Evolutionary conservation across 2,888 invertebrate genomes (phyloP).

Genomic region (Perdita meconis): DNA sequence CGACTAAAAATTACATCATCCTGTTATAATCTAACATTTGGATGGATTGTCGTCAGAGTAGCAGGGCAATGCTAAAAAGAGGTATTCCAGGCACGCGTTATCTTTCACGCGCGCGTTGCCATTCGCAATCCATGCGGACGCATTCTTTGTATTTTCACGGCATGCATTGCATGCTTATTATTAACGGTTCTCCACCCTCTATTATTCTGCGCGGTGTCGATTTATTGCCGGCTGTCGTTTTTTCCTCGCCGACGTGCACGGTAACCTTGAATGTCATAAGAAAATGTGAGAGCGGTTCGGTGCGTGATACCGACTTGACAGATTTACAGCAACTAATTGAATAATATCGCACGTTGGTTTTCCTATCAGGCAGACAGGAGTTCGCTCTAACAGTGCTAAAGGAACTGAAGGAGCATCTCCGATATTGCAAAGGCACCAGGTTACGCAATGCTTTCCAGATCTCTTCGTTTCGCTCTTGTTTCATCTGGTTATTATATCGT

Average conservation of each 20-base stretch:
- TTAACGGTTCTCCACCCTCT: conserved; percentile 41
- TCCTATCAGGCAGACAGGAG: conserved; percentile 13
- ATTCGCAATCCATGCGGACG: conserved; percentile 19
- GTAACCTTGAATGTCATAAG: conserved; percentile 39
- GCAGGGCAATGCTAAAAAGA: not conserved
- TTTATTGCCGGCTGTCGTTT: conserved; percentile 33
- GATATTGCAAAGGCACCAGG: not conserved
- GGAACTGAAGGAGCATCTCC: not conserved
- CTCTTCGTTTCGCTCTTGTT: conserved; percentile 16
- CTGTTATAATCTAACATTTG: no score
- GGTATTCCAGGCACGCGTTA: not conserved
- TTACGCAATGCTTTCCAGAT: conserved; percentile 8
- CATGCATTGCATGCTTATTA: conserved; percentile 26
- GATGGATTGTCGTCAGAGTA: not conserved
- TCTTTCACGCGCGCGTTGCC: conserved; percentile 18
- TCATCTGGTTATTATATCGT: conserved; percentile 1
- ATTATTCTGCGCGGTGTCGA: conserved; percentile 35
- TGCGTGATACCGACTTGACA: conserved; percentile 24
- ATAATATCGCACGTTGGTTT: conserved; percentile 34
- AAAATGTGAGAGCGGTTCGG: conserved; percentile 43
- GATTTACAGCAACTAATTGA: conserved; percentile 36
- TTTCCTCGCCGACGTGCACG: conserved; percentile 12
- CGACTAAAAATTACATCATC: no score
- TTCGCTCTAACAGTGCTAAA: conserved; percentile 14
- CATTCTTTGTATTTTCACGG: conserved; percentile 25